Base-by-base conservation (phyloP, 2,888 invertebrate genomes). In the Agrochola lychnidis region DNA sequence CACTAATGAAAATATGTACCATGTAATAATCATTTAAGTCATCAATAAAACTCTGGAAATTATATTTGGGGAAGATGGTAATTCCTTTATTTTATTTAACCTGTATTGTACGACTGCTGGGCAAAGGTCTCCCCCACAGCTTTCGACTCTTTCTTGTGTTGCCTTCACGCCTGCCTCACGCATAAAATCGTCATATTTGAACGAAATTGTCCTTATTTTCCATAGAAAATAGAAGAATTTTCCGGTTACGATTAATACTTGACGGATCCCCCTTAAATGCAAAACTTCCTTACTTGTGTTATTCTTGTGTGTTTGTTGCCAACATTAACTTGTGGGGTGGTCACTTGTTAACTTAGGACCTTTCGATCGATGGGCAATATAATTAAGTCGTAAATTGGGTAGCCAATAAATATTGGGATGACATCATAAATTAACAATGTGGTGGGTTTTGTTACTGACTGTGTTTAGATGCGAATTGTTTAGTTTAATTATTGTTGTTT, bases 351-450 rank as follows among this genome's bases (percentile, higher is more conserved):
- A 77, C 75, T 80, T 80, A 87, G 76, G 79, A 76, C 59, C 59
- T 61, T 66, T 53, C 40, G 61, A 82, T 66, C 72, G 45, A 80
- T 77, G 48, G 22, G 10, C 69, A 57, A 82, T 68, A 79, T 82
- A 82, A 87, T 87, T 77, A 73, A 84, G 78, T 68, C 66, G 62
- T 86, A 84, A 86, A 79, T 84, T 63, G 70, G 64, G 64, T 57
- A 51, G 67, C 62, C 78, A 57, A 74, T 82, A 82, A 85, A 87
- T 87, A 79, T 78, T 70, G 70, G 66, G 59, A 71, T 62, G 61
- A 53, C 48, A 62, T 78, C 78, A 68, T 87, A 78, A 82, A 79
- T 83, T 72, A 48, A 70, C 66, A 61, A 82, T 73, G 70, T 51
- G 22, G 72, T 61, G 56, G 42, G 64, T 45, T 73, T 67, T 36